Base-by-base conservation (phyloP, 2,113 vertebrate genomes). In the Scartelaos histophorus region DNA sequence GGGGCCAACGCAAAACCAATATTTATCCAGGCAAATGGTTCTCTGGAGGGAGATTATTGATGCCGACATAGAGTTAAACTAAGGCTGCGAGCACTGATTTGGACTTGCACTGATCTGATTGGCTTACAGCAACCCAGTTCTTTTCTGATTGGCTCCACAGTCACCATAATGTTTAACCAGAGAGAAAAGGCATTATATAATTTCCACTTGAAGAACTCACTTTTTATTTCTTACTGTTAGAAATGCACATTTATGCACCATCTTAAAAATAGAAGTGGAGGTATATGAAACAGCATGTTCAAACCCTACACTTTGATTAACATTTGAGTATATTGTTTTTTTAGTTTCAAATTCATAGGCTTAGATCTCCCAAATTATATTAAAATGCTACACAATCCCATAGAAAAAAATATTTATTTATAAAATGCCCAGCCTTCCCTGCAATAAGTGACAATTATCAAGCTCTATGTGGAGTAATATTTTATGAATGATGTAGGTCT, bases 11-110 rank as follows among this genome's bases (percentile, higher is more conserved):
- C 86, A 89, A 91, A 90, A 90, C 84, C 87, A 90, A 91, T 92
- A 89, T 90, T 90, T 91, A 91, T 92, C 82, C 87, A 88, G 85
- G 82, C 79, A 87, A 92, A 92, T 89, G 88, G 79, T 87, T 87
- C 90, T 90, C 88, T 78, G 64, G 86, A 86, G 88, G 71, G 78
- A 88, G 82, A 90, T 88, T 87, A 91, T 69, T 76, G 73, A 86
- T 80, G 72, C 82, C 86, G 73, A 82, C 85, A 78, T 68, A 69
- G 79, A 83, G 79, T 76, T 79, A 64, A 70, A 66, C 85, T 78
- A 76, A 67, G 15, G 81, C 79, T 84, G 85, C 60, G 70, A 85
- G 79, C 74, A 64, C 86, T 83, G 83, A 62, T 82, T 75, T 71
- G 67, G 75, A 73, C 78, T 58, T 64, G 69, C 21, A 69, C 51